A percentile compares a stretch with the other conserved stretches of the same genome.
phyloP scores from a whole-genome alignment of 2,797 vertebrate species.

The Etheostoma nigrum region DNA sequence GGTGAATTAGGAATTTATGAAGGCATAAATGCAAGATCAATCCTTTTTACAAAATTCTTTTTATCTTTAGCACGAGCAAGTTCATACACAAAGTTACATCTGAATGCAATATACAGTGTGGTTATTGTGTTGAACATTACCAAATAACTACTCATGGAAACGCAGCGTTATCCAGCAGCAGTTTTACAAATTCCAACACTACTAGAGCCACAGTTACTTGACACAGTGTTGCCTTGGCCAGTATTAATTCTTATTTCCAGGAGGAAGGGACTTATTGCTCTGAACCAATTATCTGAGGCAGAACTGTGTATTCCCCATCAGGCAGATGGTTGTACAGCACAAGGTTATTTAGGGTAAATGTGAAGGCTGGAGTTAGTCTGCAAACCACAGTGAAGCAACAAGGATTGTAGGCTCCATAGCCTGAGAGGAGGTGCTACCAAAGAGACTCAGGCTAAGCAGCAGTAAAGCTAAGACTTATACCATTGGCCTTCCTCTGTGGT shows the following conservation, averaged over 20 bases:
- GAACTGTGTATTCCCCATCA: background rate
- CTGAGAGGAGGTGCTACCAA: slow-evolving; percentile 2
- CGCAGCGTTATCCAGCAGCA: background rate
- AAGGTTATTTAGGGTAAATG: background rate
- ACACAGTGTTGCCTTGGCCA: background rate
- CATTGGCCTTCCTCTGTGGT: background rate
- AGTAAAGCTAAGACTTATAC: background rate
- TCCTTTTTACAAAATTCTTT: too few relatives aligned
- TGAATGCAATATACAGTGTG: background rate
- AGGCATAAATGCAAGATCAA: background rate
- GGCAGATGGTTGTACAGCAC: background rate
- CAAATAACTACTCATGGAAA: background rate
- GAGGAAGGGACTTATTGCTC: background rate
- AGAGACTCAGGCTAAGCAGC: background rate
- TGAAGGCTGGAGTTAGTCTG: background rate
- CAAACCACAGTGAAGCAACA: background rate
- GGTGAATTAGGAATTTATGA: background rate
- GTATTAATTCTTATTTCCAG: background rate
- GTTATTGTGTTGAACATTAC: background rate
- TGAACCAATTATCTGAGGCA: background rate
- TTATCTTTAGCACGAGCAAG: too few relatives aligned
- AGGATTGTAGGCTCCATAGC: background rate
- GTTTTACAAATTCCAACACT: background rate
- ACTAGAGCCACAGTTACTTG: background rate
- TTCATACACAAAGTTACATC: background rate